Evolutionary conservation across 2,797 vertebrate species (phyloP).

Genomic region (Uromys caudimaculatus): DNA sequence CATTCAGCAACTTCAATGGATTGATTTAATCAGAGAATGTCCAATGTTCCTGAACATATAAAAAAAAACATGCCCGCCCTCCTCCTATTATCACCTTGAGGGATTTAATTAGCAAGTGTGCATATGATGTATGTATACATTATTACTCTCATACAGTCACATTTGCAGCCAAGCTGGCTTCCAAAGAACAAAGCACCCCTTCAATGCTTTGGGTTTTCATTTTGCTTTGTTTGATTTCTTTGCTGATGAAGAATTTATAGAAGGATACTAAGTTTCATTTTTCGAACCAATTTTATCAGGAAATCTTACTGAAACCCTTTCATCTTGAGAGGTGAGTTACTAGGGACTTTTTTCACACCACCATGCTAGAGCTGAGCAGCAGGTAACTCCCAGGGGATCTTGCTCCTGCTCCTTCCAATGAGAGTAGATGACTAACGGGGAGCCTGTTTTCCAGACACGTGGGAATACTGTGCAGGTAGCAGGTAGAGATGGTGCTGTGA

Average conservation of each 20-base stretch:
- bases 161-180: not conserved
- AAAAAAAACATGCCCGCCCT: not conserved
- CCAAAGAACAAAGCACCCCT: not conserved
- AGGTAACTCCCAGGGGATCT: too few species aligned
- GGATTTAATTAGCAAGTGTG: not conserved
- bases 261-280: not conserved
- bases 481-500: not conserved
- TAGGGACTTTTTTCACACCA: too few species aligned
- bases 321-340: not conserved
- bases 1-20: not conserved
- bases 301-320: not conserved
- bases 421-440: not conserved
- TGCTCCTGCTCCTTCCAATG: rapidly evolving
- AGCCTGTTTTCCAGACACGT: not conserved
- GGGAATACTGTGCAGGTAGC: not conserved
- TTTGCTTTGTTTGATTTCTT: not conserved
- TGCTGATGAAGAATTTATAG: not conserved
- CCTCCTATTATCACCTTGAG: not conserved
- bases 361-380: too few species aligned
- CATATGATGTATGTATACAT: not conserved
- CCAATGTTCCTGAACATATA: not conserved
- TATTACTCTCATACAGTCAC: not conserved
- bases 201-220: not conserved
- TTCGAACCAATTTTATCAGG: not conserved
- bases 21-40: not conserved